Evolutionary conservation across 2,888 invertebrate species (phyloP), one percentile per base, ranked within the genome.

Genomic region (Luperina testacea): DNA sequence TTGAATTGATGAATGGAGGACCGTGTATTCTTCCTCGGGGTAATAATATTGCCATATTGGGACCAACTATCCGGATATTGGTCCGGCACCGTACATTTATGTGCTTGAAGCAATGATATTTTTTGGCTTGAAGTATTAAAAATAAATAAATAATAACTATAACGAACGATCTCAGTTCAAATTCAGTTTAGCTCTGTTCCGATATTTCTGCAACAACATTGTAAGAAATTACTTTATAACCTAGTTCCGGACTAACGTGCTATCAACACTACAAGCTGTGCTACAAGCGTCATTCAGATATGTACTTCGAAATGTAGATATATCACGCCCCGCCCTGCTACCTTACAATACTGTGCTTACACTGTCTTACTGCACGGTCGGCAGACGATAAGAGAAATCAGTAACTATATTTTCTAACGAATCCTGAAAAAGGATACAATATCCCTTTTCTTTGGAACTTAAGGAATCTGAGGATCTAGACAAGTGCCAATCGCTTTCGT

Each of bases 201-300:
- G 4, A 61, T 67, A 73, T 59, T 61, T 51, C n/a, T 51, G 17
- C 67, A 48, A 67, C 20, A 53, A 63, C 2, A 61, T 45, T 53
- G 32, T 53, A 45, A 53, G 53, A 32, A 38, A 63, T 13, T 11
- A 38, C 2, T 53, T 32, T 2, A 11, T 32, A 32, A 32, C 42
- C 24, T 42, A 57, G 77, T 77, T 27, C 15, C 48, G 17, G 76
- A 48, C 27, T 57, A 48, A 20, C 57, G 20, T n/a, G 8, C 48
- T 81, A 80, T 67, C 59, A 68, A 61, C 38, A 61, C 59, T 20
- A 59, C n/a, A n/a, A n/a, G n/a, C n/a, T n/a, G n/a, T n/a, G n/a
- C n/a, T n/a, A n/a, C n/a, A 15, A 45, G 11, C 20, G 38, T 57
- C 17, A 77, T 53, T 69, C 24, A 27, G n/a, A n/a, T n/a, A n/a